Conservation (phyloP, 2,888 invertebrate species). For the Dasypolia templi region DNA sequence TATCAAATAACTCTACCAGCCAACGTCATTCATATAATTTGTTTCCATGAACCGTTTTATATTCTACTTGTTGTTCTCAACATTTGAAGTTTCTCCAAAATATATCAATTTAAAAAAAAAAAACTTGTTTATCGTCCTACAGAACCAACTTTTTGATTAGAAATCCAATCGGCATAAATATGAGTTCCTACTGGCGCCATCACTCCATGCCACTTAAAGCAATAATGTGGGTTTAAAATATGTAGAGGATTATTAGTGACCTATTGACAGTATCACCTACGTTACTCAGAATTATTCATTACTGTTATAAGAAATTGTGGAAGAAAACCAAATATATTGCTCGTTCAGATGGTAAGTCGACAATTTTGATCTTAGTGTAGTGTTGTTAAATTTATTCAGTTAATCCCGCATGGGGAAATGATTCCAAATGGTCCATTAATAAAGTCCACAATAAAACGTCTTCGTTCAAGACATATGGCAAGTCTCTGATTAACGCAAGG, state of each 20-base stretch:
- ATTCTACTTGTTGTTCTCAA: slow-evolving; percentile 6
- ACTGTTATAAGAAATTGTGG: slow-evolving; percentile 25
- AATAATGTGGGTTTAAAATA: slow-evolving; percentile 57
- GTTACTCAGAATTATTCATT: slow-evolving; percentile 45
- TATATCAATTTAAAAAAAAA: slow-evolving; percentile 18
- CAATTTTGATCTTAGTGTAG: slow-evolving; percentile 26
- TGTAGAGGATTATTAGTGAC: slow-evolving; percentile 52
- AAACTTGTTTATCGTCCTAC: slow-evolving; percentile 16
- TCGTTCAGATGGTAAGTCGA: slow-evolving; percentile 18
- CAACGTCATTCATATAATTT: slow-evolving; percentile 36
- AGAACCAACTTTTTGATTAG: slow-evolving; percentile 47
- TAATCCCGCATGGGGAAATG: not conserved
- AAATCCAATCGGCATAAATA: slow-evolving; percentile 55
- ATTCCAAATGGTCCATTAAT: not conserved
- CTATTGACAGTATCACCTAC: slow-evolving; percentile 51
- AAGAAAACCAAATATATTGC: slow-evolving; percentile 40
- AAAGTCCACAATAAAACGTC: slow-evolving; percentile 24
- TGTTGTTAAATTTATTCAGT: not conserved
- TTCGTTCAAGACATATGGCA: slow-evolving; percentile 1
- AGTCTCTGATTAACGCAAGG: slow-evolving; percentile 28
- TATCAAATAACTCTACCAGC: slow-evolving; percentile 46
- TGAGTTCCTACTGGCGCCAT: slow-evolving; percentile 54
- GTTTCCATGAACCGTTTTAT: slow-evolving; percentile 28
- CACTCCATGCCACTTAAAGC: slow-evolving; percentile 41
- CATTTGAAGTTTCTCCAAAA: slow-evolving; percentile 18